Conservation (phyloP, 2,888 invertebrate species). For the Clivina fossor region DNA sequence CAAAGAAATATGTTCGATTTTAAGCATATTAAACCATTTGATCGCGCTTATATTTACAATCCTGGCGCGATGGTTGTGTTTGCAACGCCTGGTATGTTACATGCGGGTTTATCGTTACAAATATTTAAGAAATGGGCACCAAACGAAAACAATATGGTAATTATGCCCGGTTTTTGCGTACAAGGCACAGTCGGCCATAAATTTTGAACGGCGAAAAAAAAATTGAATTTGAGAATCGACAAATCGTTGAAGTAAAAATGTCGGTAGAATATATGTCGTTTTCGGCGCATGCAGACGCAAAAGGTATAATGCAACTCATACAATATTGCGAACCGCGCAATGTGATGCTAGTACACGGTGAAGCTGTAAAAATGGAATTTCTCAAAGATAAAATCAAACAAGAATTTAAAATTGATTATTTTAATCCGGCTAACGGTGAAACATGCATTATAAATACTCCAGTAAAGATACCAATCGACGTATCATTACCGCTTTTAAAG, state of each 20-base stretch:
- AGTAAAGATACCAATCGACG: conserved; percentile 87
- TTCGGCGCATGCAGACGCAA: conserved; percentile 99
- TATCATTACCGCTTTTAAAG: conserved; percentile 79
- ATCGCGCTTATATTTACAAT: conserved; percentile 91
- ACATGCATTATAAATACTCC: conserved; percentile 86
- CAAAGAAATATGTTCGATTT: conserved; percentile 99
- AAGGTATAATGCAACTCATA: conserved; percentile 98
- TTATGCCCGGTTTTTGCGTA: conserved; percentile 99
- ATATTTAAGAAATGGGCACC: conserved; percentile 99
- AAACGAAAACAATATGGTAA: conserved; percentile 96
- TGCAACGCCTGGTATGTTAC: conserved; percentile 99
- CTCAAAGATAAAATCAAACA: conserved; percentile 92
- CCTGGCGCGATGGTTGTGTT: conserved; percentile 99
- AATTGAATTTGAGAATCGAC: conserved; percentile 92
- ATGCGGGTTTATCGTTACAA: conserved; percentile 94
- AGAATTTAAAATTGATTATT: conserved; percentile 88
- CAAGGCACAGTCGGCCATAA: conserved; percentile 98
- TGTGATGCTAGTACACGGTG: conserved; percentile 97
- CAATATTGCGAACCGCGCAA: conserved; percentile 96
- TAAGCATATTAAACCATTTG: conserved; percentile 97
- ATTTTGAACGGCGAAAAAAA: conserved; percentile 91
- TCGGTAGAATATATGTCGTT: conserved; percentile 99
- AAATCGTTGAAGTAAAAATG: conserved; percentile 93
- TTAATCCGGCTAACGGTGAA: conserved; percentile 98
- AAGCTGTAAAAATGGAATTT: conserved; percentile 98